phyloP scores from a whole-genome alignment of 2,113 vertebrate genomes.

The Tyrannus savana region DNA sequence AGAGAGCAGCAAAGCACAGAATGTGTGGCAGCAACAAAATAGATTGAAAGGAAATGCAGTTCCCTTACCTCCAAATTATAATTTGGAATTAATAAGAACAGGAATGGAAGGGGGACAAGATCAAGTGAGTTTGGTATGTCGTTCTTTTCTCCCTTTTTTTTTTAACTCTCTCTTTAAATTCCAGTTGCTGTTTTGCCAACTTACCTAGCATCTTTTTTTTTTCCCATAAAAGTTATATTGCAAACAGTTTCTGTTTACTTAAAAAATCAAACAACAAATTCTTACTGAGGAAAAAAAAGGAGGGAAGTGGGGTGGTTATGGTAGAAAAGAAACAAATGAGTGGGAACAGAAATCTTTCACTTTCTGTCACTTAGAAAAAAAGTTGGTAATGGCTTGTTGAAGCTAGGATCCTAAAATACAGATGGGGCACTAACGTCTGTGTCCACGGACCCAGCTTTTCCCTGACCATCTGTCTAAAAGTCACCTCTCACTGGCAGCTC shows the following conservation, averaged over 20 bases:
- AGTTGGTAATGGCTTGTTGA: slow-evolving; percentile 75
- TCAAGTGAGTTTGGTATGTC: slow-evolving; percentile 74
- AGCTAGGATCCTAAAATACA: slow-evolving; percentile 74
- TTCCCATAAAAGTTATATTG: slow-evolving; percentile 67
- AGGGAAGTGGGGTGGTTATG: background rate
- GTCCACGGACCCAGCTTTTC: slow-evolving; percentile 68
- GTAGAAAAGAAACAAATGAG: slow-evolving; percentile 43
- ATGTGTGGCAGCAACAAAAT: slow-evolving; percentile 76
- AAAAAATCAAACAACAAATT: slow-evolving; percentile 18
- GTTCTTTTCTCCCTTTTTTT: slow-evolving; percentile 66
- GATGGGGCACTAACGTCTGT: slow-evolving; percentile 63
- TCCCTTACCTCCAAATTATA: slow-evolving; percentile 64
- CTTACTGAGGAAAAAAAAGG: background rate
- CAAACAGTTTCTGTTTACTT: slow-evolving; percentile 40
- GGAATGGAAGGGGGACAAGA: slow-evolving; percentile 63
- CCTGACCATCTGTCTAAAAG: slow-evolving; percentile 73
- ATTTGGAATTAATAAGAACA: slow-evolving; percentile 66
- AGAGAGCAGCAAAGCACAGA: slow-evolving; percentile 72
- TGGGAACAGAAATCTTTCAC: slow-evolving; percentile 58
- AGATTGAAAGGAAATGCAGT: slow-evolving; percentile 73
- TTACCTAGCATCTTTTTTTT: slow-evolving; percentile 24
- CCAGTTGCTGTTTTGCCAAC: slow-evolving; percentile 63
- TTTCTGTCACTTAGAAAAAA: slow-evolving; percentile 74
- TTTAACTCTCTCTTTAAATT: slow-evolving; percentile 65
- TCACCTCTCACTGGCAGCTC: slow-evolving; percentile 61